phyloP scores from a whole-genome alignment of 2,797 vertebrate genomes.

The Sebastes oblongus region DNA sequence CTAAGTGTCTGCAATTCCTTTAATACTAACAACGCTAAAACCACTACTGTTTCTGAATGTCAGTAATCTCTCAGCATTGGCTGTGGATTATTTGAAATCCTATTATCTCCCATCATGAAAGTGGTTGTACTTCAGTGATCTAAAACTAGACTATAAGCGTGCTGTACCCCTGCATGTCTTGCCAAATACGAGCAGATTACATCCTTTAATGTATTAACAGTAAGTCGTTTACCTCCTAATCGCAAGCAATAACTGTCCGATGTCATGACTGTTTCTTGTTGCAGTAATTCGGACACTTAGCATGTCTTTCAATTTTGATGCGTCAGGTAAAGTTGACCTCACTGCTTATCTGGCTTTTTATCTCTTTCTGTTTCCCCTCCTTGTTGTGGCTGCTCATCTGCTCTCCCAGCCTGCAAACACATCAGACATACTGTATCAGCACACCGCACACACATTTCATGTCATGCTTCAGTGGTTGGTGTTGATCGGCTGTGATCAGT shows the following conservation, averaged over 20 bases:
- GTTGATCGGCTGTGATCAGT: slow-evolving; percentile 47
- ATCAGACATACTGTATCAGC: background rate
- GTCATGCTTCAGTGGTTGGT: slow-evolving; percentile 80
- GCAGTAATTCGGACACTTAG: slow-evolving; percentile 95
- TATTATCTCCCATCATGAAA: slow-evolving; percentile 11
- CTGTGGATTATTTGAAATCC: slow-evolving; percentile 37
- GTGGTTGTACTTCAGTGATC: background rate
- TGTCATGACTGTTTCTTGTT: slow-evolving; percentile 86
- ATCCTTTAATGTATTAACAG: slow-evolving; percentile 6
- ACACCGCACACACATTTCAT: slow-evolving; percentile 59
- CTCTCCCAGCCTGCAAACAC: slow-evolving; percentile 4
- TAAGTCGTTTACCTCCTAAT: slow-evolving; percentile 33
- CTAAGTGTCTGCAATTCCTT: slow-evolving; percentile 62
- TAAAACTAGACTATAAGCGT: slow-evolving; percentile 21
- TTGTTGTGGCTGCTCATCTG: slow-evolving; percentile 77
- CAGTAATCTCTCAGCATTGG: slow-evolving; percentile 29
- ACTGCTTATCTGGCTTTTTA: slow-evolving; percentile 78
- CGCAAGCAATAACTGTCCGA: slow-evolving; percentile 54
- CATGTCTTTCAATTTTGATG: slow-evolving; percentile 99
- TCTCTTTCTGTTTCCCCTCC: slow-evolving; percentile 51
- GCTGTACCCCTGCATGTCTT: slow-evolving; percentile 1
- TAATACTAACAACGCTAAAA: slow-evolving; percentile 19
- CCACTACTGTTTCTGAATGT: slow-evolving; percentile 16
- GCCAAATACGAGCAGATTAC: slow-evolving; percentile 5
- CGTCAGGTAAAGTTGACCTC: slow-evolving; percentile 92